These are phyloP conservation scores for Chlorodrepanis virens DNA, from an alignment of 2,113 vertebrate species.

Conservation along the genomic window DNA sequence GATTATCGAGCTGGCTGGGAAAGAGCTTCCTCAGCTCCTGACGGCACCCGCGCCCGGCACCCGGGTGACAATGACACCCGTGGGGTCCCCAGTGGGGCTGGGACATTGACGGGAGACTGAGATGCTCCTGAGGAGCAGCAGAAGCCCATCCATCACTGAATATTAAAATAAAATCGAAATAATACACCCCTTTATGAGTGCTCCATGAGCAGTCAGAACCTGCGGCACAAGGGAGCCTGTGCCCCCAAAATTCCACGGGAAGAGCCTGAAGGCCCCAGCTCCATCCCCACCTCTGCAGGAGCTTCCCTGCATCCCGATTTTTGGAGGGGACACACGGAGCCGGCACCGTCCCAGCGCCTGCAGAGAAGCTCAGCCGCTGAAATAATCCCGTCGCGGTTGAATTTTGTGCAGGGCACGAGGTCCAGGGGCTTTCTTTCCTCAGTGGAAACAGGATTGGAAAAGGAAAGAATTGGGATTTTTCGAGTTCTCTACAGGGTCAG, in stretches of 20 bases:
- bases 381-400: conserved; percentile 30
- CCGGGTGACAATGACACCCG: not conserved
- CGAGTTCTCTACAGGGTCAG: conserved; percentile 21
- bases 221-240: fast-evolving
- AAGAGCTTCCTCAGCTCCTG: not conserved
- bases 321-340: not conserved
- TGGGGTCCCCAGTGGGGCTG: fast-evolving
- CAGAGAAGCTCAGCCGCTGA: not conserved
- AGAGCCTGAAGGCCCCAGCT: fast-evolving
- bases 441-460: conserved; percentile 4
- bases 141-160: not conserved
- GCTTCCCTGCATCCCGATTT: not conserved
- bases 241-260: fast-evolving
- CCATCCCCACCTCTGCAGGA: not conserved
- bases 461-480: conserved; percentile 31
- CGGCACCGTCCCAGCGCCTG: not conserved
- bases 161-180: not conserved
- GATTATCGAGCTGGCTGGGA: conserved; percentile 46
- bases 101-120: fast-evolving
- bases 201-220: fast-evolving
- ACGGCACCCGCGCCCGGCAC: not conserved
- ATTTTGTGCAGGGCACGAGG: conserved; percentile 10
- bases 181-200: fast-evolving
- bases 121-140: fast-evolving
- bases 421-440: not conserved